These are phyloP conservation scores for Melinaea menophilus DNA, from an alignment of 2,888 invertebrate genomes.

Conservation along the genomic window DNA sequence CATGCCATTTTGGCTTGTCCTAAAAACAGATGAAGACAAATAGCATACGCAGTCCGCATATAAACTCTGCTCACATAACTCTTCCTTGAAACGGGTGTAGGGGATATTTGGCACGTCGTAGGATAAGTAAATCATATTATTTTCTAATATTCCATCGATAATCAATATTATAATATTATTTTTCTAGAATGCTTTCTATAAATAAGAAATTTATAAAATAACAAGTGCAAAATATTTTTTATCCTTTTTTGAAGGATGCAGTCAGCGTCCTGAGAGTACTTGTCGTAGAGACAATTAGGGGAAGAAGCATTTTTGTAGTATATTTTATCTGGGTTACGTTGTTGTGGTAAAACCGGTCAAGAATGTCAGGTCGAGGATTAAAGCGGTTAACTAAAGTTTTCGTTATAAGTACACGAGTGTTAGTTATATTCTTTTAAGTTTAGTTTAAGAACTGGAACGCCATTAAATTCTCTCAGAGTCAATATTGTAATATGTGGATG, in stretches of 20 bases:
- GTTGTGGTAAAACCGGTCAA: conserved; percentile 22
- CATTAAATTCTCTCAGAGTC: too few species aligned
- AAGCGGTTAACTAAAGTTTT: conserved; percentile 1
- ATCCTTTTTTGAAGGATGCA: conserved; percentile 20
- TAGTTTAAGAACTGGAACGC: too few species aligned
- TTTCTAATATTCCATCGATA: conserved; percentile 13
- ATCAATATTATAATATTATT: not conserved
- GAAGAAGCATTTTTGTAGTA: conserved; percentile 21
- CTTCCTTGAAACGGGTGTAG: conserved; percentile 7
- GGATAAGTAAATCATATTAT: conserved; percentile 20
- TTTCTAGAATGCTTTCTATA: not conserved
- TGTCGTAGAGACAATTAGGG: conserved; percentile 22
- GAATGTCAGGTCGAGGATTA: conserved; percentile 15
- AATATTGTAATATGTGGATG: not conserved
- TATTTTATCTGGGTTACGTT: conserved; percentile 26
- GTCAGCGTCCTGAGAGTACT: conserved; percentile 22
- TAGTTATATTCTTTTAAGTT: not conserved
- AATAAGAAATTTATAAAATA: not conserved
- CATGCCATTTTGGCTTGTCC: conserved; percentile 15
- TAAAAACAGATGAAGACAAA: conserved; percentile 20
- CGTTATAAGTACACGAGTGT: not conserved
- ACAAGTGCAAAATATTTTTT: conserved; percentile 6
- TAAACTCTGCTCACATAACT: conserved; percentile 7
- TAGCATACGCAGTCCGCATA: conserved; percentile 10
- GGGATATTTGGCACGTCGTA: conserved; percentile 20